Evolutionary conservation across 37 sponge, comb jelly and placozoan genomes (phyloP), one percentile per base, ranked within the genome.

Genomic region (Amphimedon queenslandica): DNA sequence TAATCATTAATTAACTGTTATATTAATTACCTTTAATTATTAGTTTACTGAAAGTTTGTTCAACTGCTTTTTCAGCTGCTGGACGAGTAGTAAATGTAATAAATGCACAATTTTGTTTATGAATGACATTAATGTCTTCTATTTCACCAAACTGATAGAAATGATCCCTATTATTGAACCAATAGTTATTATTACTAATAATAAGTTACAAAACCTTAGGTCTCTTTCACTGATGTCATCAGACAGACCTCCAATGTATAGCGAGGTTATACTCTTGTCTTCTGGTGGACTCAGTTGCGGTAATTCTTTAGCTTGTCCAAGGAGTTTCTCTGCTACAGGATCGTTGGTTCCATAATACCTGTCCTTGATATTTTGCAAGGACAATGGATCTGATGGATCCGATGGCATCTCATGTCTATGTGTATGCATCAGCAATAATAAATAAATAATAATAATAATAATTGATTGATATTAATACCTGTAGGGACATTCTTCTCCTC

Each of bases 121-220:
- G 67, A 0, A 90, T 91, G 69, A 96, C 42, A 51, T 88, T 72
- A 16, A 96, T 71, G 37, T 36, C 36, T 13, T 75, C 55, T 32
- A 96, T 80, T 78, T 96, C 97, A 1, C 97, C 97, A 82, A 76
- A 96, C 86, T 93, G 94, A 57, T 96, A 96, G 64, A 93, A 96
- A 40, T 83, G 75, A 30, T 83, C 88, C 36, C 93, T 92, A 63
- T 4, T 64, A 38, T 3, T 43, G 30, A 71, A n/a, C n/a, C n/a
- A n/a, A n/a, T n/a, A n/a, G n/a, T n/a, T 24, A 2, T 30, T 23
- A 30, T n/a, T 3, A 37, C 34, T 8, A 16, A 20, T 23, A 37
- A 20, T 5, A n/a, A n/a, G n/a, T n/a, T n/a, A n/a, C n/a, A n/a
- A n/a, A n/a, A 92, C 93, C 85, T 82, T 67, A 96, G 75, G 40